Percentiles rank a stretch among this genome's conserved stretches.
Evolutionary conservation across 2,888 invertebrate genomes (phyloP).

Genomic region (Calliphora vomitoria): DNA sequence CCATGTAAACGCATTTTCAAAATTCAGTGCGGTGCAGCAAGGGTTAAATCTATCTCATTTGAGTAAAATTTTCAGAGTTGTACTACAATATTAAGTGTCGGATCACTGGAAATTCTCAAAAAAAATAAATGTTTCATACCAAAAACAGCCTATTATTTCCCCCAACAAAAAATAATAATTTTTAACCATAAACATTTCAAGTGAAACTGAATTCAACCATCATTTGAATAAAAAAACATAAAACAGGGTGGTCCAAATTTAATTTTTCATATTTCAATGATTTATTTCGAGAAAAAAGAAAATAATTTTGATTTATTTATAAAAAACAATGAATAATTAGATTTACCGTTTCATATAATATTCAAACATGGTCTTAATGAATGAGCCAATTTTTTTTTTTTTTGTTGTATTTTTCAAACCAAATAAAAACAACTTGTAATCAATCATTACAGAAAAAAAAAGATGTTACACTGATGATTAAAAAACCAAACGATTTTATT

Average conservation of each 20-base stretch:
- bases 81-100: no score
- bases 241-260: background rate
- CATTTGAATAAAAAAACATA: background rate
- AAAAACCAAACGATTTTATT: conserved; percentile 21
- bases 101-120: no score
- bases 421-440: conserved; percentile 45
- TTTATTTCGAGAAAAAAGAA: conserved; percentile 8
- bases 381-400: conserved; percentile 26
- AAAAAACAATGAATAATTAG: conserved; percentile 28
- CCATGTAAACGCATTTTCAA: no score
- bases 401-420: background rate
- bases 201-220: background rate
- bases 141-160: no score
- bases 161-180: no score
- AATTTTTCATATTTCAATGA: background rate
- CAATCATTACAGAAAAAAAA: conserved; percentile 48
- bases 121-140: no score
- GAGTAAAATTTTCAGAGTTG: no score
- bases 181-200: no score
- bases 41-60: no score
- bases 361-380: conserved; percentile 19
- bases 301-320: background rate
- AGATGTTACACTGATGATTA: conserved; percentile 52
- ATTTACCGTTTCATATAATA: conserved; percentile 38
- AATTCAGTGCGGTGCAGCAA: no score